Evolutionary conservation across 2,113 vertebrate genomes (phyloP).

Genomic region (Cyrtonyx montezumae): DNA sequence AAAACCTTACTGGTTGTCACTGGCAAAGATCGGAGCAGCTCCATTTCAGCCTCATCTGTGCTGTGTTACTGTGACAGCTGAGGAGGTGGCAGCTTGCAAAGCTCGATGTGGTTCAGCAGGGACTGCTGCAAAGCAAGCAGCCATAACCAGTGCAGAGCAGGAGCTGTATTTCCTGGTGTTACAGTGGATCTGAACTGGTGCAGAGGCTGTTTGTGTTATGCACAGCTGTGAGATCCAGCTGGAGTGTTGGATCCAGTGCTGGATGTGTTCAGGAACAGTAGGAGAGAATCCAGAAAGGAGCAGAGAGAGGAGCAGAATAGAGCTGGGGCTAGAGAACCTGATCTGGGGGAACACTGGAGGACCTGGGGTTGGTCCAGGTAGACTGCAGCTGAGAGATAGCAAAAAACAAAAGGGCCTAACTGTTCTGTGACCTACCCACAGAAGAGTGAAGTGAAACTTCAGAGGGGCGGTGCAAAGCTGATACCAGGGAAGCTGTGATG

Average conservation of each 20-base stretch:
- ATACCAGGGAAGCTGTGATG: rapidly evolving
- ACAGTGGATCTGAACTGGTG: not conserved
- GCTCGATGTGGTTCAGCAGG: not conserved
- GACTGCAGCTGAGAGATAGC: rapidly evolving
- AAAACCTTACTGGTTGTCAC: not conserved
- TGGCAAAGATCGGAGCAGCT: not conserved
- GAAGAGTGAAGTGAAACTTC: not conserved
- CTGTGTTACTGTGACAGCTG: not conserved
- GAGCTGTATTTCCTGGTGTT: not conserved
- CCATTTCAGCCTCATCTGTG: not conserved
- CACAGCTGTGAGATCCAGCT: not conserved
- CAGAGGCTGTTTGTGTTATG: not conserved
- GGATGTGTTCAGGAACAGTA: not conserved
- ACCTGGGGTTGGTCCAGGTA: not conserved
- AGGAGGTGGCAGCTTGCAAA: not conserved
- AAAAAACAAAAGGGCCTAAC: not conserved
- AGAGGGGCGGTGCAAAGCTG: not conserved
- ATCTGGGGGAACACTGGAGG: not conserved
- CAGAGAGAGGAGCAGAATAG: not conserved
- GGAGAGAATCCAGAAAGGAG: not conserved
- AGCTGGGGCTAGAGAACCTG: not conserved
- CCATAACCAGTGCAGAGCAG: not conserved
- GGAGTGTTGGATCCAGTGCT: not conserved
- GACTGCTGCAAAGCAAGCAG: not conserved
- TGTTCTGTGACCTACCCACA: not conserved